Evolutionary conservation across 2,888 invertebrate genomes (phyloP).

Genomic region (Teleogryllus oceanicus): DNA sequence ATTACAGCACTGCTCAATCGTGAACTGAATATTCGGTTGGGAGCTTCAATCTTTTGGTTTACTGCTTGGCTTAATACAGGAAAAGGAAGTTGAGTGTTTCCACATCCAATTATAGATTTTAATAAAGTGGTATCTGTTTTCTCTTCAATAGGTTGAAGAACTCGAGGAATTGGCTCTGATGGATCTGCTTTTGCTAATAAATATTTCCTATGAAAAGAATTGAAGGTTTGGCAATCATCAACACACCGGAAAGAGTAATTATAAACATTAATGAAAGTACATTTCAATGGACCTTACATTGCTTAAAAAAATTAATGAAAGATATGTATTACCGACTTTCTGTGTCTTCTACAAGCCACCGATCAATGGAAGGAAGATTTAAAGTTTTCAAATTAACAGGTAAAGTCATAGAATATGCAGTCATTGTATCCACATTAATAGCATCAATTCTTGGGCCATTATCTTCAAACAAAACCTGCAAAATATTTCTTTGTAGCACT

Average conservation of each 20-base stretch:
- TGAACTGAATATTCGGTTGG: slow-evolving; percentile 50
- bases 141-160: slow-evolving; percentile 43
- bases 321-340: slow-evolving; percentile 36
- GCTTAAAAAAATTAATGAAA: not conserved
- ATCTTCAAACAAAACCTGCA: slow-evolving; percentile 40
- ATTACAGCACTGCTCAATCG: slow-evolving; percentile 48
- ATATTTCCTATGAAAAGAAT: slow-evolving; percentile 36
- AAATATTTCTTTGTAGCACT: not conserved
- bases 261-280: too few species aligned
- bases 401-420: slow-evolving; percentile 43
- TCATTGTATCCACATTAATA: slow-evolving; percentile 44
- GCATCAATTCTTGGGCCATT: slow-evolving; percentile 44
- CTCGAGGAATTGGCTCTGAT: slow-evolving; percentile 44
- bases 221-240: not conserved
- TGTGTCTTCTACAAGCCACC: slow-evolving; percentile 47
- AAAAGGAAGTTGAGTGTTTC: slow-evolving; percentile 39
- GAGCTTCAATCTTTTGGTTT: slow-evolving; percentile 47
- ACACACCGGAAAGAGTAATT: too few species aligned
- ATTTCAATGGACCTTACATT: not conserved
- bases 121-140: slow-evolving; percentile 23
- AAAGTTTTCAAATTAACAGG: slow-evolving; percentile 46
- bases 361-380: slow-evolving; percentile 42
- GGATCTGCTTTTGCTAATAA: slow-evolving; percentile 37
- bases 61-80: slow-evolving; percentile 46
- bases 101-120: slow-evolving; percentile 30